Evolutionary conservation across 2,888 invertebrate genomes (phyloP).

Genomic region (Drosophila demipolita): DNA sequence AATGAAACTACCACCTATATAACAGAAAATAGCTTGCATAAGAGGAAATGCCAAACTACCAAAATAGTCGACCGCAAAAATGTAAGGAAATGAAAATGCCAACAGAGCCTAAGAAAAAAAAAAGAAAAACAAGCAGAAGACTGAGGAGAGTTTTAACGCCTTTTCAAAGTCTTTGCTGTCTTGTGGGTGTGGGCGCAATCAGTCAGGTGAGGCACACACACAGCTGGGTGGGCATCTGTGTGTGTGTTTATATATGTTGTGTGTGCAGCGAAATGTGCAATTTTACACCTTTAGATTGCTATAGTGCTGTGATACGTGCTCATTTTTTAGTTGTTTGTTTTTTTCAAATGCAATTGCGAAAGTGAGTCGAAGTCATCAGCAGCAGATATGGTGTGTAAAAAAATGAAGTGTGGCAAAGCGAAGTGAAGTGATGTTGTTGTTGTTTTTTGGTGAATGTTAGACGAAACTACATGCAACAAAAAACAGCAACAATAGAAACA

Average conservation of each 20-base stretch:
- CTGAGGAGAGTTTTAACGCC: conserved; percentile 26
- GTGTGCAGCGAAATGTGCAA: conserved; percentile 77
- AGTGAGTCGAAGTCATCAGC: conserved; percentile 54
- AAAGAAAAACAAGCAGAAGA: conserved; percentile 17
- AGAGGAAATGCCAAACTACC: conserved; percentile 53
- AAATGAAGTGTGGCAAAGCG: conserved; percentile 31
- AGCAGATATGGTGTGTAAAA: conserved; percentile 26
- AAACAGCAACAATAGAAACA: conserved; percentile 12
- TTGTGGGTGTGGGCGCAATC: conserved; percentile 60
- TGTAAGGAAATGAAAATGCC: conserved; percentile 66
- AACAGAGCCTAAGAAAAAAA: conserved; percentile 42
- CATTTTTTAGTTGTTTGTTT: conserved; percentile 40
- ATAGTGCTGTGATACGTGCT: conserved; percentile 58
- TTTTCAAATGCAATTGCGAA: conserved; percentile 73
- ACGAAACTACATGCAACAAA: conserved; percentile 32
- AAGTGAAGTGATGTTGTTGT: conserved; percentile 38
- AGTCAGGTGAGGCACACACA: conserved; percentile 52
- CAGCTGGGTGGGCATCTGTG: conserved; percentile 13
- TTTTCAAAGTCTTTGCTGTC: conserved; percentile 13
- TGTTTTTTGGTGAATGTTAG: conserved; percentile 67
- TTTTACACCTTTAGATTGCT: conserved; percentile 67
- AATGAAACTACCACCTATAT: conserved; percentile 28
- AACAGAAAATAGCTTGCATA: conserved; percentile 36
- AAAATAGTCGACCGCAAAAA: conserved; percentile 27
- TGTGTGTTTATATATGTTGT: conserved; percentile 23